Evolutionary conservation across 2,888 invertebrate species (phyloP).

Genomic region (Pinctada fucata): DNA sequence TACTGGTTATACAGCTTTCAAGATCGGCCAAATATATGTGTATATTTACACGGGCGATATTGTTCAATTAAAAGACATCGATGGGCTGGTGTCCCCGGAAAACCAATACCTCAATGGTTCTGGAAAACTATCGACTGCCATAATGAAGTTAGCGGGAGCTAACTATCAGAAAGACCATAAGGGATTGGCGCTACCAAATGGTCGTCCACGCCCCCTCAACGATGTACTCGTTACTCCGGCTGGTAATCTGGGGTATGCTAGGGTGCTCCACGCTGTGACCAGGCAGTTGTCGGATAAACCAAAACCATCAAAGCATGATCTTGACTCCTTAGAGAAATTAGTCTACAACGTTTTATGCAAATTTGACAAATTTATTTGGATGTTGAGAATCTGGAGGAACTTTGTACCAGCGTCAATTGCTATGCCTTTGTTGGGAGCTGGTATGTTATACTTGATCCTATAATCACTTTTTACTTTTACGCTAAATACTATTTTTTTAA

Average conservation of each 20-base stretch:
- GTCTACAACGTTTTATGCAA: background rate
- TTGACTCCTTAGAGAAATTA: background rate
- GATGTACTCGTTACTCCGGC: background rate
- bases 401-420: background rate
- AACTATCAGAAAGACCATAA: conserved; percentile 7
- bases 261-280: conserved; percentile 25
- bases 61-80: conserved; percentile 7
- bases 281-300: background rate
- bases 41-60: conserved; percentile 22
- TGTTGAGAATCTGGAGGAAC: background rate
- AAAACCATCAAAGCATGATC: background rate
- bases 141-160: conserved; percentile 11
- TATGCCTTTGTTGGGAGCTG: conserved; percentile 21
- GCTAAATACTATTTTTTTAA: no score
- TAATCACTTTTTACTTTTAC: no score
- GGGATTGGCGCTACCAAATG: background rate
- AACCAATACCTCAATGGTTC: background rate
- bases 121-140: conserved; percentile 15
- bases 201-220: background rate
- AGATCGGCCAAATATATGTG: background rate
- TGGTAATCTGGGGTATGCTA: conserved; percentile 2
- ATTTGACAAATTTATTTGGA: background rate
- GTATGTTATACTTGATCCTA: no score
- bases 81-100: conserved; percentile 26
- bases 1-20: background rate